Base-by-base conservation (phyloP, 1,140 invertebrate genomes). In the Archivesica marissinica region DNA sequence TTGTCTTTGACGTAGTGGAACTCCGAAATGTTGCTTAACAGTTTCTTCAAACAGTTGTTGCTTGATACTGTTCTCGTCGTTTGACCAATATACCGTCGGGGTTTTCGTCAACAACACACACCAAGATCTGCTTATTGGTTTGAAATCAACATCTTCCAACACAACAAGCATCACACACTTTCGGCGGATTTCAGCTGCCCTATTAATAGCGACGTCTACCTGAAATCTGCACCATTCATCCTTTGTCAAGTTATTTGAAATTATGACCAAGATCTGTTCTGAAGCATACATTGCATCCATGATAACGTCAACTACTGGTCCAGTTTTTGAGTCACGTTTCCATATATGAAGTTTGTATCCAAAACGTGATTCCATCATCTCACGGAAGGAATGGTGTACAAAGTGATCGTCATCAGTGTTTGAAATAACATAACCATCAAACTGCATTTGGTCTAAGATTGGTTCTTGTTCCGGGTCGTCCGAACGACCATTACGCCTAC, bases 21-120 rank as follows among this genome's bases (percentile, higher is more conserved):
- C 44, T 59, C 54, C 54, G 9, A 59, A n/a, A 25, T 59, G 54
- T 15, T 4, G 2, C 6, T 28, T 59, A 4, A 59, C n/a, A 59
- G n/a, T 59, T 38, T 66, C 61, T 66, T 66, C 38, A 35, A 38
- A 66, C n/a, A 66, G 38, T 6, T 66, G 35, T 13, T 35, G 15
- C n/a, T 66, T 41, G 1, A 66, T 41, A 66, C 61, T 66, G 30
- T 66, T 41, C 20, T 38, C 61, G 30, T 77, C 52, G n/a, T 77
- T 38, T 20, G 35, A 64, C 78, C 78, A 80, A 33, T 52, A 11
- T 0, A 11, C 78, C 20, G 44, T 80, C 9, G 39, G 35, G 25
- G 11, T 80, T 35, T 56, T 80, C 4, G 78, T 80, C 17, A 80
- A 35, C 23, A 80, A 17, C 3, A 80, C 78, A 68, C 78, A 80